These are phyloP conservation scores for Phrynocephalus guinanensis DNA, from an alignment of 2,797 vertebrate genomes.

Conservation along the genomic window DNA sequence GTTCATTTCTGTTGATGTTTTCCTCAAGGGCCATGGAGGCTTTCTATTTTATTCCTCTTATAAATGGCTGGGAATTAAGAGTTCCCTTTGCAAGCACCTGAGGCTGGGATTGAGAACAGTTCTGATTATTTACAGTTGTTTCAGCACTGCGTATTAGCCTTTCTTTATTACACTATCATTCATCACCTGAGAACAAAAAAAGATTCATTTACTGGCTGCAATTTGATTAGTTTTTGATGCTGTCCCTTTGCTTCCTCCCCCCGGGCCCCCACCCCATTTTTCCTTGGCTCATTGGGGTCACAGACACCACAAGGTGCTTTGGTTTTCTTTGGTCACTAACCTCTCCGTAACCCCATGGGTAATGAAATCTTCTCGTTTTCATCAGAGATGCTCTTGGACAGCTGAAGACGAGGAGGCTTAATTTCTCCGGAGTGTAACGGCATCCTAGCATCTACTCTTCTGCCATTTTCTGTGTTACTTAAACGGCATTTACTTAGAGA, in stretches of 20 bases:
- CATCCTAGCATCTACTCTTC: slow-evolving; percentile 93
- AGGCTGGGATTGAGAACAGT: slow-evolving; percentile 29
- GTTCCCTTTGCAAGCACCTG: slow-evolving; percentile 28
- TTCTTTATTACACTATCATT: slow-evolving; percentile 61
- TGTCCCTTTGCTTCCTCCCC: background rate
- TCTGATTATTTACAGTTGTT: slow-evolving; percentile 57
- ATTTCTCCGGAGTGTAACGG: slow-evolving; percentile 92
- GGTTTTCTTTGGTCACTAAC: slow-evolving; percentile 67
- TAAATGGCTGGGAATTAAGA: background rate
- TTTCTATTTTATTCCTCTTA: background rate
- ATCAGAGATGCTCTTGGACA: slow-evolving; percentile 71
- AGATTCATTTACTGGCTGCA: slow-evolving; percentile 52
- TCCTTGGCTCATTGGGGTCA: slow-evolving; percentile 50
- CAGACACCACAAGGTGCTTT: slow-evolving; percentile 61
- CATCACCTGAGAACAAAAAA: slow-evolving; percentile 64
- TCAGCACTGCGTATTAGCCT: slow-evolving; percentile 45
- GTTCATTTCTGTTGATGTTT: background rate
- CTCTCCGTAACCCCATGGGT: slow-evolving; percentile 74
- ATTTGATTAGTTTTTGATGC: slow-evolving; percentile 62
- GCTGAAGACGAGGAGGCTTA: slow-evolving; percentile 79
- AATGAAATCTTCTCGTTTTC: slow-evolving; percentile 59
- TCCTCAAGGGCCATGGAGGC: background rate
- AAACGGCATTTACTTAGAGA: slow-evolving; percentile 82
- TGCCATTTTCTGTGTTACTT: slow-evolving; percentile 90
- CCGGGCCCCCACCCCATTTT: background rate